Conservation (phyloP, 37 sponge, comb jelly and placozoan genomes). For the Petrosia ficiformis region DNA sequence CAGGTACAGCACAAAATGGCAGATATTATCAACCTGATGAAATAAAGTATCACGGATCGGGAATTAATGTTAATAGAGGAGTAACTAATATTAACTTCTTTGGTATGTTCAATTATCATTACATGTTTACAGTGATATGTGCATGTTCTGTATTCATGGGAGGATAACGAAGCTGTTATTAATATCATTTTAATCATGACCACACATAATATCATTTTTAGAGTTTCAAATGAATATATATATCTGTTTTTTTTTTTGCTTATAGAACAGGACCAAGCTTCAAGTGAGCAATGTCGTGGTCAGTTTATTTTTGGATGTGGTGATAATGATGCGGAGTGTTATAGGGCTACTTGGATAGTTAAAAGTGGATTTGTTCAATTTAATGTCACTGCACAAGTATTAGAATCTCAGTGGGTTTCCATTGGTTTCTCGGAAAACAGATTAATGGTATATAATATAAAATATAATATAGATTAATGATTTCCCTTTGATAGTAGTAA, state of each 20-base stretch:
- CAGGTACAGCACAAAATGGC: conserved; percentile 29
- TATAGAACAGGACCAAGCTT: neutral
- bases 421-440: conserved; percentile 56
- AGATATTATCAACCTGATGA: conserved; percentile 63
- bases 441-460: conserved; percentile 25
- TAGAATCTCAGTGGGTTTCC: conserved; percentile 25
- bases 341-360: conserved; percentile 13
- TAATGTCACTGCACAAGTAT: conserved; percentile 16
- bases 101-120: too few relatives aligned
- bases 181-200: too few relatives aligned
- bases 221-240: neutral
- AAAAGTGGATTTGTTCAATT: conserved; percentile 14
- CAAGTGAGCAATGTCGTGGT: neutral
- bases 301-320: neutral
- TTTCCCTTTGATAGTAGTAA: too few relatives aligned
- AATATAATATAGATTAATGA: neutral
- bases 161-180: too few relatives aligned
- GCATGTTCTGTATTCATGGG: too few relatives aligned
- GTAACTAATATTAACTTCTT: conserved; percentile 54
- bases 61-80: conserved; percentile 43
- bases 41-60: conserved; percentile 73
- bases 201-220: too few relatives aligned
- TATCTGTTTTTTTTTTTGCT: neutral
- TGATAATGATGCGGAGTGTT: neutral
- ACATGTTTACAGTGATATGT: too few relatives aligned